phyloP scores from a whole-genome alignment of 2,797 vertebrate species.

The Neosilurus hyrtlii region DNA sequence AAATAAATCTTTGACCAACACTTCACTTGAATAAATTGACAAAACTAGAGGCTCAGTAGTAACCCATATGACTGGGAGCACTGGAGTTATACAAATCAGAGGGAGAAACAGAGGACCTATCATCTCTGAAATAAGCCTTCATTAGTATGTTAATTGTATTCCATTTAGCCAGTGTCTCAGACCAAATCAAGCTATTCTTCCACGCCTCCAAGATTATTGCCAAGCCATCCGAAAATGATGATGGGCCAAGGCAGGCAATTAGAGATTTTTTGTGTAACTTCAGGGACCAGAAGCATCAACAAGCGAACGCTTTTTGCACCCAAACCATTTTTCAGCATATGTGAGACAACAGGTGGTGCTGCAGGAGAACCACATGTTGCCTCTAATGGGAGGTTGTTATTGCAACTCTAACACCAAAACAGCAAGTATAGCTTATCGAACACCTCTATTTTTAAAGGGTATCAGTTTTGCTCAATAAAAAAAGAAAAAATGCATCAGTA shows the following conservation, averaged over 20 bases:
- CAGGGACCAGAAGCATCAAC: constrained; percentile 33
- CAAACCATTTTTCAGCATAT: constrained; percentile 40
- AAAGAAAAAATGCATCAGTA: not conserved
- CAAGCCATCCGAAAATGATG: constrained; percentile 41
- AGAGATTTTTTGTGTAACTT: constrained; percentile 28
- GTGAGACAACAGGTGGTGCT: constrained; percentile 31
- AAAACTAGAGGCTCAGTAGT: constrained; percentile 11
- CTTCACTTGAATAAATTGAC: constrained; percentile 16
- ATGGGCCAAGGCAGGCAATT: constrained; percentile 48
- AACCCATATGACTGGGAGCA: constrained; percentile 24
- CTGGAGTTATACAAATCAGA: constrained; percentile 17
- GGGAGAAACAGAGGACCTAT: constrained; percentile 21
- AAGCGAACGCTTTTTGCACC: constrained; percentile 15
- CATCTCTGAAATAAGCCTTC: constrained; percentile 31
- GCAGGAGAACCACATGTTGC: constrained; percentile 23
- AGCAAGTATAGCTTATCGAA: not conserved
- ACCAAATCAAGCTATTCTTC: constrained; percentile 53
- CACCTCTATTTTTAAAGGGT: not conserved
- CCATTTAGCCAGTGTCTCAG: constrained; percentile 37
- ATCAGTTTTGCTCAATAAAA: not conserved
- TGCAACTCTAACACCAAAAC: constrained; percentile 11
- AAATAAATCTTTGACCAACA: constrained; percentile 7
- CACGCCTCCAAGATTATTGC: constrained; percentile 52
- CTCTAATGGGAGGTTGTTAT: constrained; percentile 13
- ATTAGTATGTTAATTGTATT: constrained; percentile 50